phyloP scores from a whole-genome alignment of 2,113 vertebrate species.

The Tachysurus fulvidraco region DNA sequence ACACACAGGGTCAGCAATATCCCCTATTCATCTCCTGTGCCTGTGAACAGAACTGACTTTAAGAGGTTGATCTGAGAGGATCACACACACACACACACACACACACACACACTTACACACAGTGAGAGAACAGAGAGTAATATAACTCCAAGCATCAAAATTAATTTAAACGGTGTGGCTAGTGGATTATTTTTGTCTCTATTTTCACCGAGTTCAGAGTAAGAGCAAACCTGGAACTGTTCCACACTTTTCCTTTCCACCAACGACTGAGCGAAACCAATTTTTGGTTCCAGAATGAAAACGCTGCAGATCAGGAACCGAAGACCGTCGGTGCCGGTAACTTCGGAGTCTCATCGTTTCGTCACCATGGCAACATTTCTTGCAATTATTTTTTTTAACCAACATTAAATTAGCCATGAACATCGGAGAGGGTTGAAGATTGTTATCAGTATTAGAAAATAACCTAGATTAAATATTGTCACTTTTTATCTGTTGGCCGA shows the following conservation, averaged over 20 bases:
- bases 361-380: constrained; percentile 4
- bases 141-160: background rate
- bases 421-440: background rate
- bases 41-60: constrained; percentile 55
- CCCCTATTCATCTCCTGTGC: constrained; percentile 70
- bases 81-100: background rate
- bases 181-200: background rate
- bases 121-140: background rate
- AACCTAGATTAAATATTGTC: background rate
- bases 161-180: background rate
- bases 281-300: background rate
- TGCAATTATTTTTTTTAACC: background rate
- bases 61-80: constrained; percentile 50
- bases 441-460: background rate
- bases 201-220: background rate
- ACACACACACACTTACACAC: constrained; percentile 28
- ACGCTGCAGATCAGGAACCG: background rate
- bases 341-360: background rate
- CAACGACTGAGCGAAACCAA: background rate
- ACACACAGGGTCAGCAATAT: constrained; percentile 53
- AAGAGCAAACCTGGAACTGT: background rate
- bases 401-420: background rate
- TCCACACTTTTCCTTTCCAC: constrained; percentile 7
- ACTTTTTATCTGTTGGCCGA: background rate
- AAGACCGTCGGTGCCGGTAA: background rate